Evolutionary conservation across 2,113 vertebrate genomes (phyloP), one percentile per base, ranked within the genome.

Genomic region (Trogon surrucura): DNA sequence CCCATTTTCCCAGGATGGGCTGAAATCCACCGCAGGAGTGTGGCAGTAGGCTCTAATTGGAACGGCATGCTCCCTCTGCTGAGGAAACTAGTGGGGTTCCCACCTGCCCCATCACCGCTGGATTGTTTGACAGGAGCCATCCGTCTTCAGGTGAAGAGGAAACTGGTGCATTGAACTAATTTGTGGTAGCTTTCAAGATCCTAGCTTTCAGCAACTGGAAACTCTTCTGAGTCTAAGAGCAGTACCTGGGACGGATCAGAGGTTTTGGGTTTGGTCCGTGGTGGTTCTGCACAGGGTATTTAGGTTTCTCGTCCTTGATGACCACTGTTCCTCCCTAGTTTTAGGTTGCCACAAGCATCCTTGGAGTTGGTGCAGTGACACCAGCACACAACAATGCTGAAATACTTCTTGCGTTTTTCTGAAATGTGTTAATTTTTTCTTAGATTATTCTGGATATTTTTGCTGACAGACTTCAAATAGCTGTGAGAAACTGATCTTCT

Each of bases 71-170:
- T 89, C 44, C 16, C 66, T 93, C 61, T 92, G 50, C 64, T 75
- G 54, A 92, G 69, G 83, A 86, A 80, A 79, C 67, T 61, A 80
- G 34, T 89, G 93, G 84, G 47, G 71, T 72, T 85, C 50, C 81
- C 4, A 22, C 85, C 88, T 91, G 67, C 67, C 58, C 3, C 6
- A 66, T 93, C 80, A 60, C 80, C 0, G 1, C 77, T 81, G 83
- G 70, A 58, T 89, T 38, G 16, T 64, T 88, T 94, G 74, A 85
- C 90, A 90, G 75, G 41, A 93, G 21, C 69, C 61, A 90, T 97
- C 64, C 48, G 57, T 94, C 90, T 91, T 81, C 64, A 90, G 69
- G 66, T 86, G 80, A 93, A 90, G 69, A 92, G 47, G 57, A 92
- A 93, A 25, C 21, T 30, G 57, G 29, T 74, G 29, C 61, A 71